These are phyloP conservation scores for Neoascia interrupta DNA, from an alignment of 2,888 invertebrate species.

Conservation along the genomic window DNA sequence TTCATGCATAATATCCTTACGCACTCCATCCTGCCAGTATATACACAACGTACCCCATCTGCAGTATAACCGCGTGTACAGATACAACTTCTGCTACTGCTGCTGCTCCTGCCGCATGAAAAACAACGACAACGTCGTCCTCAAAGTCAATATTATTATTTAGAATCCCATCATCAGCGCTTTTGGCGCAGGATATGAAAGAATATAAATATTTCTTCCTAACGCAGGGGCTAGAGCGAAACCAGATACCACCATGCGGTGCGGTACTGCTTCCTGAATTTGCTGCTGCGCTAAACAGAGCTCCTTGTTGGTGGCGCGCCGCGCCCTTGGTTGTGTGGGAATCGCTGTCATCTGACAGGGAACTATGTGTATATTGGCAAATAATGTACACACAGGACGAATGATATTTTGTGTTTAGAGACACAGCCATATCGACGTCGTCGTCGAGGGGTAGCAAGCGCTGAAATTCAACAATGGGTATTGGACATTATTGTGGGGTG, in stretches of 20 bases:
- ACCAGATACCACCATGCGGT: constrained; percentile 50
- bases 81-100: too few relatives aligned
- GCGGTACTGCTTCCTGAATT: constrained; percentile 22
- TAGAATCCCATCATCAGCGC: constrained; percentile 69
- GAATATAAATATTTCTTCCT: constrained; percentile 52
- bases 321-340: constrained; percentile 27
- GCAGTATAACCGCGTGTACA: neutral
- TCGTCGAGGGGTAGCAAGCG: constrained; percentile 14
- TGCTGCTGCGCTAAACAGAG: constrained; percentile 47
- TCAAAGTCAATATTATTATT: constrained; percentile 69
- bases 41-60: neutral
- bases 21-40: too few relatives aligned
- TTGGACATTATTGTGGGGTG: constrained; percentile 38
- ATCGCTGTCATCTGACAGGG: constrained; percentile 49
- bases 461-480: constrained; percentile 31
- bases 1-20: constrained; percentile 27
- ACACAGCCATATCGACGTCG: neutral
- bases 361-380: constrained; percentile 13
- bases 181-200: constrained; percentile 66
- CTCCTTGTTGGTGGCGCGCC: constrained; percentile 19
- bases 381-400: constrained; percentile 54
- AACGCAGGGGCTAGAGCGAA: constrained; percentile 37
- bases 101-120: constrained; percentile 3
- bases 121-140: constrained; percentile 41
- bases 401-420: constrained; percentile 63